phyloP scores from a whole-genome alignment of 2,797 vertebrate genomes.

The Chloroceryle inda region DNA sequence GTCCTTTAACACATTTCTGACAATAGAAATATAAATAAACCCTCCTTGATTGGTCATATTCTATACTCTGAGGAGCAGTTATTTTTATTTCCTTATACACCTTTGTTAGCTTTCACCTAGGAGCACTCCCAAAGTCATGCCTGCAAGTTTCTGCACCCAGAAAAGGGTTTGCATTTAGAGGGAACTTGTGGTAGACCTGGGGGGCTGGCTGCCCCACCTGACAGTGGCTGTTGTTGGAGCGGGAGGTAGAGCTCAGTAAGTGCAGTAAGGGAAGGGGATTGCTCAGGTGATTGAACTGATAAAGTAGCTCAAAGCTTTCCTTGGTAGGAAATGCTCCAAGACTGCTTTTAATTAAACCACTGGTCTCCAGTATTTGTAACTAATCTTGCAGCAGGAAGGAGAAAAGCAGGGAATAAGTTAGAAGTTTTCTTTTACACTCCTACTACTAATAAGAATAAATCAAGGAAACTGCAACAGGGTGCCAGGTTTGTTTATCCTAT shows the following conservation, averaged over 20 bases:
- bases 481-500: not conserved
- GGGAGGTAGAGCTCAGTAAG: not conserved
- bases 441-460: not conserved
- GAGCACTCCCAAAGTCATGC: not conserved
- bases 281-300: not conserved
- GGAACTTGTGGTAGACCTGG: not conserved
- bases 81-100: not conserved
- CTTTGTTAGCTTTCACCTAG: not conserved
- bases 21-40: not conserved
- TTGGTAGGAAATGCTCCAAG: not conserved
- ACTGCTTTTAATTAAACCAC: not conserved
- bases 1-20: not conserved
- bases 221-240: not conserved
- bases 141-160: not conserved
- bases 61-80: not conserved
- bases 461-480: not conserved
- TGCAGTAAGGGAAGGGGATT: too few relatives aligned
- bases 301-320: not conserved
- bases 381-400: not conserved
- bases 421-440: not conserved
- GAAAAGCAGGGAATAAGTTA: not conserved
- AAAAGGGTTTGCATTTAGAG: not conserved
- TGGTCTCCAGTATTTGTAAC: not conserved
- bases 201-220: not conserved
- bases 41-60: not conserved